Percentiles rank a stretch among this genome's conserved stretches.
Conservation (phyloP, 2,888 invertebrate species). For the Nomada fabriciana region DNA sequence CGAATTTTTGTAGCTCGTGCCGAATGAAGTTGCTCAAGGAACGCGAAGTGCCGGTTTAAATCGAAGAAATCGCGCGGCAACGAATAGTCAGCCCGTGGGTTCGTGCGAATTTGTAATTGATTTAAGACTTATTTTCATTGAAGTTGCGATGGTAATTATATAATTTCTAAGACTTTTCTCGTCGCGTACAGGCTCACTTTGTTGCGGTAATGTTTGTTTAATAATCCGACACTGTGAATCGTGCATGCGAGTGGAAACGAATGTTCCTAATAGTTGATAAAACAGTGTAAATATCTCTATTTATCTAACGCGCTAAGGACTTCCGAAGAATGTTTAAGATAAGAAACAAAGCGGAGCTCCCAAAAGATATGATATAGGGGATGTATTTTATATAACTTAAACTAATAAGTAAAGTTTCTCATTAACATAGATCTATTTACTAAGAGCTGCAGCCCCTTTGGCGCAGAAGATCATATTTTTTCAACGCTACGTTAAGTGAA, state of each 20-base stretch:
- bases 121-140: neutral
- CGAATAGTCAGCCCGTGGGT: neutral
- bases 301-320: neutral
- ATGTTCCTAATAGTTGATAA: constrained; percentile 53
- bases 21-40: neutral
- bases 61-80: neutral
- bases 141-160: neutral
- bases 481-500: constrained; percentile 21
- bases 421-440: constrained; percentile 6
- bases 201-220: neutral
- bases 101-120: neutral
- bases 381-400: neutral
- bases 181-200: neutral
- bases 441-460: neutral
- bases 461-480: constrained; percentile 36
- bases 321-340: constrained; percentile 15
- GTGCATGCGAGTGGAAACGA: neutral
- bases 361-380: no score
- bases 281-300: constrained; percentile 21
- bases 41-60: neutral
- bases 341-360: neutral
- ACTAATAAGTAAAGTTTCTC: neutral
- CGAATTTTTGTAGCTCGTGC: neutral
- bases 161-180: neutral
- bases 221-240: neutral